Conservation (phyloP, 2,113 vertebrate species). For the Actenoides lindsayi region DNA sequence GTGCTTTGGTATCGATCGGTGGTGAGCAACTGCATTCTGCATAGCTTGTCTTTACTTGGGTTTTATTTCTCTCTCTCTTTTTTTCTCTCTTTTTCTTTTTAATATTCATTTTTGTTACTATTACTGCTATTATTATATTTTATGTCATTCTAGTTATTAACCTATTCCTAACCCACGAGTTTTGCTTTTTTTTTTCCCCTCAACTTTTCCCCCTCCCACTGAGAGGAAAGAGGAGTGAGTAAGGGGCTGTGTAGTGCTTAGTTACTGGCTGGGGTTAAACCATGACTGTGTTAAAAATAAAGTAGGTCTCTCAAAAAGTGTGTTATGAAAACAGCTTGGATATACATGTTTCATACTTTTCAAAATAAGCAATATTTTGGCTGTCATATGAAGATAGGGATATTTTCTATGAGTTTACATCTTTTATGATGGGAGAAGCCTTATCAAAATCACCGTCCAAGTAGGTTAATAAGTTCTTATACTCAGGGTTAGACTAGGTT, state of each 20-base stretch:
- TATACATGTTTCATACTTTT: background rate
- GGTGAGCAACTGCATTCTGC: background rate
- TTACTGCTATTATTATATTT: background rate
- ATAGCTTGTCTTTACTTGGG: background rate
- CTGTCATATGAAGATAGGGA: background rate
- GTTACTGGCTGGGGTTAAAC: background rate
- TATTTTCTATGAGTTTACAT: background rate
- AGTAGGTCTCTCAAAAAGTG: background rate
- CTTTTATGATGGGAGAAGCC: background rate
- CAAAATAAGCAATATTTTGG: background rate
- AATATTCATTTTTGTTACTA: background rate
- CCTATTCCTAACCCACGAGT: no score
- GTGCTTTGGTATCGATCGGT: background rate
- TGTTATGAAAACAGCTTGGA: background rate
- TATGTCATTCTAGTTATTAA: background rate
- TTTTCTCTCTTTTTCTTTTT: no score
- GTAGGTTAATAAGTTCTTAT: background rate
- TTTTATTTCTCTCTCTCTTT: background rate
- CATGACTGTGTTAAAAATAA: background rate
- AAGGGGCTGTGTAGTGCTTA: background rate
- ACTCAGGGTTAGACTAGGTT: background rate
- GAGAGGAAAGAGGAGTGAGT: no score
- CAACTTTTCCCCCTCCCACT: no score
- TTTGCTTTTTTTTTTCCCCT: no score
- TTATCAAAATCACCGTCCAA: background rate